These are phyloP conservation scores for Pinna nobilis DNA, from an alignment of 1,140 invertebrate genomes.

Conservation along the genomic window DNA sequence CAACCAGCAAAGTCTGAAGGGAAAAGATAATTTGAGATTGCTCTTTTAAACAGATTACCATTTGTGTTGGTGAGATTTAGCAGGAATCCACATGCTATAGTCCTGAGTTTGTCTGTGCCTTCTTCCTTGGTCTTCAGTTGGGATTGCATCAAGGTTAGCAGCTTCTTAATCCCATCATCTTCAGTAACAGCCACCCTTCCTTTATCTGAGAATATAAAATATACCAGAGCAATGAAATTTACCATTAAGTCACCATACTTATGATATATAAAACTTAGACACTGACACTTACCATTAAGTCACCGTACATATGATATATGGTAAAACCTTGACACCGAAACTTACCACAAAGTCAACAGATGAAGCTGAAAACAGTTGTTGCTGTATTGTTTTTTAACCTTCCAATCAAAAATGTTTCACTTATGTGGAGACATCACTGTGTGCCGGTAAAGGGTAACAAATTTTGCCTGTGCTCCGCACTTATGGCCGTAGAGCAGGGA, in stretches of 20 bases:
- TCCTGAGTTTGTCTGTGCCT: constrained; percentile 70
- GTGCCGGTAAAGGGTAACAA: too few relatives aligned
- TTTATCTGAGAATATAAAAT: constrained; percentile 67
- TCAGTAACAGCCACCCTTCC: constrained; percentile 73
- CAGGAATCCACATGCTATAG: constrained; percentile 82
- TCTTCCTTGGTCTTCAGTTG: constrained; percentile 63
- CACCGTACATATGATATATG: too few relatives aligned
- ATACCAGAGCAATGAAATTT: not conserved
- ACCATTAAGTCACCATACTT: not conserved
- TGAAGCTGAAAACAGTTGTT: too few relatives aligned
- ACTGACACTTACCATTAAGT: not conserved
- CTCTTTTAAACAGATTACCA: constrained; percentile 76
- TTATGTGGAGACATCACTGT: too few relatives aligned
- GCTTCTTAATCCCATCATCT: constrained; percentile 68
- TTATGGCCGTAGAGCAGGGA: too few relatives aligned
- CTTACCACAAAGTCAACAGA: too few relatives aligned
- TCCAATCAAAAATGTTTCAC: too few relatives aligned
- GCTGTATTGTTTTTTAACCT: too few relatives aligned
- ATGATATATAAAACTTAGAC: not conserved
- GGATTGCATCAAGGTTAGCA: constrained; percentile 69
- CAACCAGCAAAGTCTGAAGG: too few relatives aligned
- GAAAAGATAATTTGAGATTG: not conserved
- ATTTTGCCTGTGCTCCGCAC: too few relatives aligned
- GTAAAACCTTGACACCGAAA: too few relatives aligned
- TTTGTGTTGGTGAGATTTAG: constrained; percentile 88